Conservation (phyloP, 2,113 vertebrate species). For the Pseudopodoces humilis region DNA sequence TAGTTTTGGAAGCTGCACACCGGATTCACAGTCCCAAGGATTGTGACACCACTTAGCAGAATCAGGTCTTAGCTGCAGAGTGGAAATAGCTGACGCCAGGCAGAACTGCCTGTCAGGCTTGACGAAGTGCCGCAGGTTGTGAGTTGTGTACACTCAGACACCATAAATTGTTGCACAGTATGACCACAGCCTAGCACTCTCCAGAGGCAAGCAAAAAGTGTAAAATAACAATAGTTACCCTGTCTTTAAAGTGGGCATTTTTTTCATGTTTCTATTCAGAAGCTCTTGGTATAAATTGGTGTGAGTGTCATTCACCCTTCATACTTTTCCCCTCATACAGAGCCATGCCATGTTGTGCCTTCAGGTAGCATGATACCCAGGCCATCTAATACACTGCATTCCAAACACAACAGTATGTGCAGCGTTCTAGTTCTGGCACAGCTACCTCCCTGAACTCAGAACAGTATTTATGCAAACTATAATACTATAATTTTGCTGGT, state of each 20-base stretch:
- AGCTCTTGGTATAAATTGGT: not conserved
- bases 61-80: not conserved
- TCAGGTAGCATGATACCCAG: not conserved
- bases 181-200: not conserved
- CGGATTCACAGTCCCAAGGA: not conserved
- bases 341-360: not conserved
- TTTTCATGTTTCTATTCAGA: not conserved
- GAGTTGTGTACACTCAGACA: not conserved
- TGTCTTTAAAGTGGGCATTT: not conserved
- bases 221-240: not conserved
- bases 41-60: not conserved
- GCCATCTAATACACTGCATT: not conserved
- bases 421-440: not conserved
- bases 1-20: not conserved
- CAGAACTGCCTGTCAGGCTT: not conserved
- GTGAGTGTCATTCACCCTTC: not conserved
- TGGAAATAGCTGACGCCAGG: not conserved
- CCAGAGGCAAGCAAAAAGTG: not conserved
- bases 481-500: not conserved
- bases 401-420: not conserved
- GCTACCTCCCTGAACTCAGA: not conserved
- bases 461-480: not conserved
- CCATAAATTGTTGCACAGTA: accelerated
- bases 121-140: not conserved
- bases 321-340: not conserved